phyloP scores from a whole-genome alignment of 35 echinoderm and acorn worm genomes.

The Apostichopus californicus region DNA sequence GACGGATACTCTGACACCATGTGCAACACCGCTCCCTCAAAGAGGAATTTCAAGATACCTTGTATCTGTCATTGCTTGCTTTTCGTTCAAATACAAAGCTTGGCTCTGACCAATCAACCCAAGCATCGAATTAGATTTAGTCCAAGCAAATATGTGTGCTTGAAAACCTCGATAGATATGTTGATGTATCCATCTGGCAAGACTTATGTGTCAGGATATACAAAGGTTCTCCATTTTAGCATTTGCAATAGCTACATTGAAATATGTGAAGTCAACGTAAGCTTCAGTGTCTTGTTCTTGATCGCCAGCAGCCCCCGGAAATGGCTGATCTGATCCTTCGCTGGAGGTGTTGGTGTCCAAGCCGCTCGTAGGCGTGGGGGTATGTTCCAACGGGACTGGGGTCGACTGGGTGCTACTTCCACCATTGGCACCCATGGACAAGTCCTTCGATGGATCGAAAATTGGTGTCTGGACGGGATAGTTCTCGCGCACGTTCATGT shows the following conservation, averaged over 20 bases:
- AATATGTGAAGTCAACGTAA: constrained; percentile 88
- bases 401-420: constrained; percentile 7
- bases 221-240: constrained; percentile 6
- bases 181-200: neutral
- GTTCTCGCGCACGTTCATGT: constrained; percentile 2
- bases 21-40: no score
- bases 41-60: no score
- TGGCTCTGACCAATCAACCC: no score
- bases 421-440: neutral
- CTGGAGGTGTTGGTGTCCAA: constrained; percentile 64
- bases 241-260: constrained; percentile 53
- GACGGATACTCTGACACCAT: no score
- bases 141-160: no score
- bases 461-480: constrained; percentile 30
- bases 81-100: no score
- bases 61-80: no score
- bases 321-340: constrained; percentile 39
- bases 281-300: constrained; percentile 76
- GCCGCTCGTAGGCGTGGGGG: neutral
- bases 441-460: neutral
- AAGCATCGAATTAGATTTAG: no score
- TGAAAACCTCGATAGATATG: no score
- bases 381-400: neutral
- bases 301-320: constrained; percentile 5
- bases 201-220: constrained; percentile 1